Conservation (phyloP, 2,113 vertebrate genomes). For the Laticauda laticaudata region DNA sequence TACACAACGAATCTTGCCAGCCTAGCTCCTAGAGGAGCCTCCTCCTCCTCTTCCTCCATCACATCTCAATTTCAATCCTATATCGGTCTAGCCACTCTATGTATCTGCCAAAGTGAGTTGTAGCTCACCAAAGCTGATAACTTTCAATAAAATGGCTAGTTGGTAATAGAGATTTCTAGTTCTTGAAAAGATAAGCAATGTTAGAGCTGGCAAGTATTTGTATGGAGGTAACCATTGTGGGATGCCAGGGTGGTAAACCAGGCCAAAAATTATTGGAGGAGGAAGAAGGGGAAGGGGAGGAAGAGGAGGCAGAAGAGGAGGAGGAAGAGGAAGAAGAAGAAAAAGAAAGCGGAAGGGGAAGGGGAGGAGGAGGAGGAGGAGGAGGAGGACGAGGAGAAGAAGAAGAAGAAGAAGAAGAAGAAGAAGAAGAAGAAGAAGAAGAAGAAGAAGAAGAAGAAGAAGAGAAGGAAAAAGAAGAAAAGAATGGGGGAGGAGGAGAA, state of each 20-base stretch:
- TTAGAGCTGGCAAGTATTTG: not conserved
- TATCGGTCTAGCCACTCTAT: not conserved
- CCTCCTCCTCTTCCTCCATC: not conserved
- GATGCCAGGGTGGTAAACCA: not conserved
- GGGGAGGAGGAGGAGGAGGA: no score
- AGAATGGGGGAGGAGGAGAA: no score
- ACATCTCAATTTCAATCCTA: not conserved
- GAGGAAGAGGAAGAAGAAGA: accelerated
- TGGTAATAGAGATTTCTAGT: not conserved
- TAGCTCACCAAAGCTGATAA: not conserved
- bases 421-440: no score
- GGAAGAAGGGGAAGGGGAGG: not conserved
- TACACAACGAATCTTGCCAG: not conserved
- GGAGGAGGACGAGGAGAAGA: no score
- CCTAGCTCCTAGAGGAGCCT: not conserved
- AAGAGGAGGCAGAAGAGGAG: no score
- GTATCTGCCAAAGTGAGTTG: not conserved
- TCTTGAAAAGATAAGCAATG: not conserved
- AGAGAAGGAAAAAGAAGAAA: no score
- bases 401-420: no score
- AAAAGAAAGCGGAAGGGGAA: no score
- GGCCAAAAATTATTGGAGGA: not conserved
- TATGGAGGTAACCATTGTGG: not conserved
- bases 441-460: no score
- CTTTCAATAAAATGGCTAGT: not conserved